Evolutionary conservation across 2,797 vertebrate species (phyloP), one percentile per base, ranked within the genome.

Genomic region (Nasua narica): DNA sequence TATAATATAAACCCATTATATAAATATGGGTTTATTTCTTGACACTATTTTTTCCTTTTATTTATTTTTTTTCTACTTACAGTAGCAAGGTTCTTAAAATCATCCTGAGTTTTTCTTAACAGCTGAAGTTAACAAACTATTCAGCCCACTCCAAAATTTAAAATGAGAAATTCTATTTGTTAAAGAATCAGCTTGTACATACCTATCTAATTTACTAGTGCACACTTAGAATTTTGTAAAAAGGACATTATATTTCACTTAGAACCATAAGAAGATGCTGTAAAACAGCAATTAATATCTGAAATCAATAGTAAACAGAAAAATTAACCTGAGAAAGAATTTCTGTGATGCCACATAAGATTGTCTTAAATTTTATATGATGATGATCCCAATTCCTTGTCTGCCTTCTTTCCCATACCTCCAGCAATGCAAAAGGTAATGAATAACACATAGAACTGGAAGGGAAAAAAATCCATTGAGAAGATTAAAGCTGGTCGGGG

Each of bases 331-430:
- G 65, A 93, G 46, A 89, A 58, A 84, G 37, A 35, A 69, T 56
- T 78, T 76, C 90, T 58, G 11, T 90, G 69, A 58, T 83, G 92
- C 87, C 58, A 87, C 62, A 43, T 79, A 91, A 95, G 86, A 77
- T 76, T 37, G 10, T 62, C 78, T 79, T 91, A 83, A 92, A 65
- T 94, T 78, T 85, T 32, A 40, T 85, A 79, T 37, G 82, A 86
- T 29, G 46, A 76, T 7, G 40, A 29, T 54, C 56, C 58, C 18
- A 7, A 25, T 77, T 15, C 29, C 37, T 54, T 54, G 14, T 37
- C 11, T 92, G 40, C 32, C 25, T 65, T 15, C 12, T 81, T 86
- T 60, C 21, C 46, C 58, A 40, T 58, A 67, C 58, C 48, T 67
- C 18, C 18, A 79, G 70, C 7, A 19, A 58, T 43, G 56, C 37